phyloP scores from a whole-genome alignment of 2,113 vertebrate genomes.

The Corythornis vintsioides region DNA sequence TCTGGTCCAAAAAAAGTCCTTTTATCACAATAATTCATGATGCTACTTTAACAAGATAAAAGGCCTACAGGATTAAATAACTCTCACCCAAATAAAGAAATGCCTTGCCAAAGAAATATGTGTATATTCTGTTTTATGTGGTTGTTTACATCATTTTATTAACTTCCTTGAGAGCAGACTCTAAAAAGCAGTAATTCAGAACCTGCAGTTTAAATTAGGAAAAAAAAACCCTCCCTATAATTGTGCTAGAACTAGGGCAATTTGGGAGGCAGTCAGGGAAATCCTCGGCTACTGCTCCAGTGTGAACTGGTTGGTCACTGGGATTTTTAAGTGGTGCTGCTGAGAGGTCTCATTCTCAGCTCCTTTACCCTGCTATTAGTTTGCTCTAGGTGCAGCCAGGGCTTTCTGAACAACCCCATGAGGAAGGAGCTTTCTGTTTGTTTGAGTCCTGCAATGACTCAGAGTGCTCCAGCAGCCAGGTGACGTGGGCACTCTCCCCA shows the following conservation, averaged over 20 bases:
- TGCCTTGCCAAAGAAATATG: neutral
- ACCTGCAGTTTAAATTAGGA: neutral
- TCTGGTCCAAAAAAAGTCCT: neutral
- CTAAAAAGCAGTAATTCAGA: neutral
- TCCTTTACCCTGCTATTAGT: neutral
- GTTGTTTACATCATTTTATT: neutral
- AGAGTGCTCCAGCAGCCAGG: neutral
- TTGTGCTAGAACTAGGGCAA: accelerated
- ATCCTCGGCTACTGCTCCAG: neutral
- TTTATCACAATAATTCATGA: neutral
- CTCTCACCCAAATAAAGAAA: neutral
- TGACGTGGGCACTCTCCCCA: neutral
- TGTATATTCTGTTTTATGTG: neutral
- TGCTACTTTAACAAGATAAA: neutral
- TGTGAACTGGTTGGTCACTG: neutral
- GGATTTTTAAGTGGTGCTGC: neutral
- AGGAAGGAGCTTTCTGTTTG: slow-evolving; percentile 1
- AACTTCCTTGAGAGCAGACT: neutral
- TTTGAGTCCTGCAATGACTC: neutral
- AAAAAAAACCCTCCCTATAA: too few relatives aligned
- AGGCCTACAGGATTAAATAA: neutral
- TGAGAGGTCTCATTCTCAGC: neutral
- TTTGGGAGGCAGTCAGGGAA: neutral
- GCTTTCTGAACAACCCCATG: neutral
- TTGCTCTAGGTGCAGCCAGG: neutral